phyloP scores from a whole-genome alignment of 2,113 vertebrate species.

The Phocoena sinus region DNA sequence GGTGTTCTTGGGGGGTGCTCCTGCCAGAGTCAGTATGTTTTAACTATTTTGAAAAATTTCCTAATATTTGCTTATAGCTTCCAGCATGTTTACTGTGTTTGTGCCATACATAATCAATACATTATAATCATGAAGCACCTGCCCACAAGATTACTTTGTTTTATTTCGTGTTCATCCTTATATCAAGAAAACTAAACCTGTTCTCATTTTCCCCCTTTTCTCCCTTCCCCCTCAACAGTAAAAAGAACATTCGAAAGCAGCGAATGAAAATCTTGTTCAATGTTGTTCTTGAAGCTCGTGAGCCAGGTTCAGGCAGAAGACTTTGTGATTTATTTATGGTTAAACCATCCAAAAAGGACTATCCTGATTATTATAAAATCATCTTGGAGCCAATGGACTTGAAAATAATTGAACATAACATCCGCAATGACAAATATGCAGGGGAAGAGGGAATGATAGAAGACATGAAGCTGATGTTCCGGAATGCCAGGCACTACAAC shows the following conservation, averaged over 20 bases:
- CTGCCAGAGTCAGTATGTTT: constrained; percentile 34
- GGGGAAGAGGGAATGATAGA: constrained; percentile 94
- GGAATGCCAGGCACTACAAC: constrained; percentile 97
- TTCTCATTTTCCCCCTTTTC: constrained; percentile 23
- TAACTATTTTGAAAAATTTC: constrained; percentile 42
- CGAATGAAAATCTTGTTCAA: constrained; percentile 94
- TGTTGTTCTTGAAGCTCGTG: constrained; percentile 91
- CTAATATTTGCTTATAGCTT: constrained; percentile 33
- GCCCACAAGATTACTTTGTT: constrained; percentile 19
- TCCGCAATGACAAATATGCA: constrained; percentile 93
- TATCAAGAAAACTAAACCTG: constrained; percentile 32
- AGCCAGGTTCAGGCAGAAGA: constrained; percentile 88
- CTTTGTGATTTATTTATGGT: constrained; percentile 98
- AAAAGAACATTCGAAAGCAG: constrained; percentile 96
- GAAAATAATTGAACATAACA: constrained; percentile 96
- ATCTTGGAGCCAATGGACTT: constrained; percentile 98
- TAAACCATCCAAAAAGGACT: constrained; percentile 99
- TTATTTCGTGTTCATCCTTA: constrained; percentile 13
- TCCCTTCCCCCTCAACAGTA: constrained; percentile 80
- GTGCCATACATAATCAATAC: constrained; percentile 29
- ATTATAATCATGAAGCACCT: constrained; percentile 31
- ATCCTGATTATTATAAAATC: constrained; percentile 99
- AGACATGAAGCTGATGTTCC: constrained; percentile 98
- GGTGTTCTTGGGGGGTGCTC: constrained; percentile 17
- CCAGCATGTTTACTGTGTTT: constrained; percentile 48